phyloP scores from a whole-genome alignment of 2,888 invertebrate species.

The Scrobipalpa costella region DNA sequence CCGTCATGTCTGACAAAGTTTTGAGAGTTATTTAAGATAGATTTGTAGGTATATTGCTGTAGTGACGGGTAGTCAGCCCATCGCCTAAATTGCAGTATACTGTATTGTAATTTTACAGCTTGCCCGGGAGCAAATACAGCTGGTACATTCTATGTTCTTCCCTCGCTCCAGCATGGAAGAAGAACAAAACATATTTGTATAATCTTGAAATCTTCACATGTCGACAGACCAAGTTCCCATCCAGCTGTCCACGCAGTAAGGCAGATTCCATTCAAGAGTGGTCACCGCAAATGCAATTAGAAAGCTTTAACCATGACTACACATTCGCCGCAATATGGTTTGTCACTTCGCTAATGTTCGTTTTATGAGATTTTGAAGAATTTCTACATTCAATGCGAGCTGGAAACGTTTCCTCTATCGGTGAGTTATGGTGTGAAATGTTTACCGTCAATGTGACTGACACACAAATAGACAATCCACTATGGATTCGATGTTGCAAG shows the following conservation, averaged over 20 bases:
- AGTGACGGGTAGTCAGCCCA: too few species aligned
- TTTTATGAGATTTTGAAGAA: conserved; percentile 13
- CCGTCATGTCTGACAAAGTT: too few species aligned
- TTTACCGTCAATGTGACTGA: conserved; percentile 7
- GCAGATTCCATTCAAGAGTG: neutral
- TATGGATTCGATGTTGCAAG: neutral
- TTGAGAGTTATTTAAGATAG: too few species aligned
- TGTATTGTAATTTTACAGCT: too few species aligned
- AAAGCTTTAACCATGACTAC: neutral
- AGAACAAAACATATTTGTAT: too few species aligned
- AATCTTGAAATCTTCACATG: too few species aligned
- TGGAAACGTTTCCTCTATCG: neutral
- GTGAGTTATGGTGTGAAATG: conserved; percentile 2
- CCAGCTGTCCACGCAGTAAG: neutral
- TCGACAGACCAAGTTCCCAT: neutral
- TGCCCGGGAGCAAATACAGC: too few species aligned
- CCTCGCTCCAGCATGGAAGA: too few species aligned
- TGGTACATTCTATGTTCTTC: too few species aligned
- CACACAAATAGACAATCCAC: neutral
- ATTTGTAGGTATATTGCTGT: too few species aligned
- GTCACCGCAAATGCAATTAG: conserved; percentile 8
- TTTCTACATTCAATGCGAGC: conserved; percentile 5
- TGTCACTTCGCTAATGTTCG: conserved; percentile 15
- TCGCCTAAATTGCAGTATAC: too few species aligned
- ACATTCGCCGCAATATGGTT: neutral